A percentile compares a stretch with the other conserved stretches of the same genome.
phyloP scores from a whole-genome alignment of 2,888 invertebrate genomes.

The Melikaiella ostensackeni region DNA sequence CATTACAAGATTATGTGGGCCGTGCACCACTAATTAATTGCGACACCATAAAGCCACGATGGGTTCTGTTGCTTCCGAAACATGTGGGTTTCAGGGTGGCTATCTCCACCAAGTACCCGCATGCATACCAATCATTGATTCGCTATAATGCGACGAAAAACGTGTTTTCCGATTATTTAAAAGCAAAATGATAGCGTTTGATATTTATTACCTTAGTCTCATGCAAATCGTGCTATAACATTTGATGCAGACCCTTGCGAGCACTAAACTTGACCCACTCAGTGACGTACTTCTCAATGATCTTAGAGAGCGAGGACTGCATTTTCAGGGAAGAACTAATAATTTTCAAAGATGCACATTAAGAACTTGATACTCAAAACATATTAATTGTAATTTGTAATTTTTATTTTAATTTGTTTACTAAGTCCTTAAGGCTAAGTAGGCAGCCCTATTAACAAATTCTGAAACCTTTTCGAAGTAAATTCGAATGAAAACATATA shows the following conservation, averaged over 20 bases:
- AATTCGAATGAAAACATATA: neutral
- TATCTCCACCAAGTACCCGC: slow-evolving; percentile 47
- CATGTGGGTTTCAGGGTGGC: slow-evolving; percentile 49
- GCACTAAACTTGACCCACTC: neutral
- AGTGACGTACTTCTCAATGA: no score
- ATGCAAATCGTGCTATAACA: neutral
- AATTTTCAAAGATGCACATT: no score
- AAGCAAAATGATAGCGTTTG: slow-evolving; percentile 21
- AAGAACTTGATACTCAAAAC: no score
- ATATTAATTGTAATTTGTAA: no score
- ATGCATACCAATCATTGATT: slow-evolving; percentile 44
- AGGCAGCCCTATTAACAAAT: no score
- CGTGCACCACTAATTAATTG: slow-evolving; percentile 60
- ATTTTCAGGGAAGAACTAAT: no score
- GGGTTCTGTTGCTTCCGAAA: slow-evolving; percentile 47
- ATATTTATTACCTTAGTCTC: slow-evolving; percentile 10
- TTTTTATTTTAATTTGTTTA: no score
- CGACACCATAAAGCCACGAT: slow-evolving; percentile 53
- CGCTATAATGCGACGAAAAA: slow-evolving; percentile 27
- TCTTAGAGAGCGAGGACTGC: no score
- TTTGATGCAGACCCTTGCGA: neutral
- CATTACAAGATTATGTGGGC: slow-evolving; percentile 61
- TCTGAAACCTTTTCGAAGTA: neutral
- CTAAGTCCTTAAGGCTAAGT: no score
- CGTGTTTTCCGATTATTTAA: slow-evolving; percentile 23